Percentiles rank a stretch among this genome's conserved stretches.
Conservation (phyloP, 2,797 vertebrate species). For the Spinus pinus region DNA sequence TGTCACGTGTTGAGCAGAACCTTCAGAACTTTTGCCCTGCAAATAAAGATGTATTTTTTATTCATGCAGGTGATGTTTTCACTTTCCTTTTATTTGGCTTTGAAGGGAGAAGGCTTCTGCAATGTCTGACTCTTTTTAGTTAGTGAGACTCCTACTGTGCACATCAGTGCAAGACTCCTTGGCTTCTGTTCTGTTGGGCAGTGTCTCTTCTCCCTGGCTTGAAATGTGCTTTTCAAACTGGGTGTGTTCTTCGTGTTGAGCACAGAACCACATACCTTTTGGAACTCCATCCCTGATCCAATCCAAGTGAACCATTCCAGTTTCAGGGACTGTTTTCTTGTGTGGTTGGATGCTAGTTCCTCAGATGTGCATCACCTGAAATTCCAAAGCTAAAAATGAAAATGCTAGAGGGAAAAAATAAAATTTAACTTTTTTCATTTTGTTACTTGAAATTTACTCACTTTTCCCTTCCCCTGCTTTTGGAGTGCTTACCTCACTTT, state of each 20-base stretch:
- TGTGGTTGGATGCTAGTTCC: neutral
- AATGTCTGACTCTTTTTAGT: neutral
- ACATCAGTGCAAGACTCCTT: neutral
- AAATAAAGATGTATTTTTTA: neutral
- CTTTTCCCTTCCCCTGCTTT: neutral
- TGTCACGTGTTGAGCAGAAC: neutral
- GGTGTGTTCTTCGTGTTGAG: fast-evolving
- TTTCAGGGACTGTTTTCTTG: neutral
- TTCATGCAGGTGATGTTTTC: neutral
- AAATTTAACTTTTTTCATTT: neutral
- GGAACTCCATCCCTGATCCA: neutral
- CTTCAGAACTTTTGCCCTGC: neutral
- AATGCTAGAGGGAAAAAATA: neutral
- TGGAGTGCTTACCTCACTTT: constrained; percentile 34
- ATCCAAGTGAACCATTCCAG: neutral
- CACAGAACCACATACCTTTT: neutral
- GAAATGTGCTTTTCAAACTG: neutral
- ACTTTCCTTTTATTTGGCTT: neutral
- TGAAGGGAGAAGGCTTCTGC: neutral
- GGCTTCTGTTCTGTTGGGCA: neutral
- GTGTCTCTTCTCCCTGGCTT: neutral
- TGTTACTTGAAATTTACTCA: neutral
- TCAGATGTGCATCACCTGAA: neutral
- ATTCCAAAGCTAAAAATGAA: neutral
- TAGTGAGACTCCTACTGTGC: neutral